Base-by-base conservation (phyloP, 2,888 invertebrate genomes). In the Microplitis manilae region DNA sequence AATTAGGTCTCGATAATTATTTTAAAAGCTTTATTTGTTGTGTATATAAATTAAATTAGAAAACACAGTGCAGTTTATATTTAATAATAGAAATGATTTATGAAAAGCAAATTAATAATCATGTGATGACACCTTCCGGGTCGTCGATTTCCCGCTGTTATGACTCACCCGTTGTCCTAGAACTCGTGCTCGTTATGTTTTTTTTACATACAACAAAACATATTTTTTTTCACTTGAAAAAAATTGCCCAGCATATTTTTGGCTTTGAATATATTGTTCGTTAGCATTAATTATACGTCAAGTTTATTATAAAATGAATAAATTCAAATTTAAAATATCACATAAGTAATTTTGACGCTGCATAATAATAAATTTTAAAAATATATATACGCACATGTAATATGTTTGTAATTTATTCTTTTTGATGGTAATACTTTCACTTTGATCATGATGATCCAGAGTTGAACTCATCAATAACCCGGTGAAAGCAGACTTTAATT, bases 341-440 rank as follows among this genome's bases (percentile, higher is more conserved):
- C 30, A 30, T 30, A 30, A 30, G 30, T 30, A 50, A 50, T 50
- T 9, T 50, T 50, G 20, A 15, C 9, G 20, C 20, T 64, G 64
- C 17, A 20, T 20, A 20, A 20, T 64, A 8, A 20, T 13, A 50
- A 50, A 50, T 13, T 50, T 13, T 2, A 50, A 50, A 8, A 8
- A 50, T 50, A 50, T 30, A 4, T 4, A 30, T 30, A 30, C 30
- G 2, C 30, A 30, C 30, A 30, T 30, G 2, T 30, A 30, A 30
- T 30, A 30, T 30, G 15, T 1, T 20, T 41, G 13, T 38, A 60
- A 38, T 50, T 20, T 60, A 39, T 70, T 59, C 20, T 65, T 20
- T 72, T 73, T 64, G 64, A 72, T 41, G 39, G 40, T 50, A 50
- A 30, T 73, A 65, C 73, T 73, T 73, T 73, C 73, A 73, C 73